These are phyloP conservation scores for Cassiopea andromeda DNA, from an alignment of 30 jellyfish, hydroid and myxozoan species.

Conservation along the genomic window DNA sequence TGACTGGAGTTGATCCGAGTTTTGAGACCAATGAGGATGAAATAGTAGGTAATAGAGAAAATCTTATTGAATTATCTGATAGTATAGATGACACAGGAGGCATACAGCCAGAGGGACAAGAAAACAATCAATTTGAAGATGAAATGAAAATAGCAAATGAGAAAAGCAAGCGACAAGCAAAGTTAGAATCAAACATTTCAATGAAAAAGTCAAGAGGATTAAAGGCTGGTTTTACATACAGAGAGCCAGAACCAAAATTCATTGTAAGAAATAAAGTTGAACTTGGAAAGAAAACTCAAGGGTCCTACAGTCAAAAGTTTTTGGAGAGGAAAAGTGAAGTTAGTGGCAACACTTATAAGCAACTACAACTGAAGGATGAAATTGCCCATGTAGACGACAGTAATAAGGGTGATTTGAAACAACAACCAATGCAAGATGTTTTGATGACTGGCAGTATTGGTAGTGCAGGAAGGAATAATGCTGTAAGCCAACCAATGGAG, in stretches of 20 bases:
- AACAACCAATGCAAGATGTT: not conserved
- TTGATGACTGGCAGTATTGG: not conserved
- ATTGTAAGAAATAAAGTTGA: slow-evolving; percentile 27
- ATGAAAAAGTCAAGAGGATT: not conserved
- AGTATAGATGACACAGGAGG: not conserved
- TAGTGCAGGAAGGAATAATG: not conserved
- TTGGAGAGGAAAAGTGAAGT: not conserved
- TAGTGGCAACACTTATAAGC: not conserved
- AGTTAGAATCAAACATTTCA: not conserved
- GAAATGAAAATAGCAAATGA: not conserved
- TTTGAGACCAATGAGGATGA: slow-evolving; percentile 1
- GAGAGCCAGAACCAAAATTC: slow-evolving; percentile 47
- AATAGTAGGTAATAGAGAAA: not conserved
- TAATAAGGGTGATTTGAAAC: not conserved
- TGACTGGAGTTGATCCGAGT: not conserved
- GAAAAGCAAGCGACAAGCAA: not conserved
- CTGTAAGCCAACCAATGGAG: not conserved
- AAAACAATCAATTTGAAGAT: not conserved
- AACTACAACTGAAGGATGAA: not conserved
- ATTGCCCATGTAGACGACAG: not conserved
- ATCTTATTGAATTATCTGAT: not conserved
- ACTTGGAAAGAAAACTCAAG: slow-evolving; percentile 33
- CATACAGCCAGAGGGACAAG: not conserved
- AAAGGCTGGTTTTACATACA: slow-evolving; percentile 50
- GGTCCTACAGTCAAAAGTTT: slow-evolving; percentile 50